Evolutionary conservation across 2,888 invertebrate genomes (phyloP).

Genomic region (Cephus spinipes): DNA sequence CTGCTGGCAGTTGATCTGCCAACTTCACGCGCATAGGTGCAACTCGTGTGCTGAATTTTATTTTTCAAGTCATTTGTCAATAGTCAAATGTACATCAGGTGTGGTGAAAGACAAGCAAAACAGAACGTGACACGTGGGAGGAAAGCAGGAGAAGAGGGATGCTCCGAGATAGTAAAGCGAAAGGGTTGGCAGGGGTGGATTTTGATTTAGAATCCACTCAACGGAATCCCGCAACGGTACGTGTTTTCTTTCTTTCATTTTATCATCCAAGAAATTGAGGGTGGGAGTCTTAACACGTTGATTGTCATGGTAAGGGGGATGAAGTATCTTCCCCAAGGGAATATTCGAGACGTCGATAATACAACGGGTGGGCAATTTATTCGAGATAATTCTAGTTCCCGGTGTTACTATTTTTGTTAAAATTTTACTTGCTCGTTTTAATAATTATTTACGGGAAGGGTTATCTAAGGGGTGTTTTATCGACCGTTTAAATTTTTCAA

Average conservation of each 20-base stretch:
- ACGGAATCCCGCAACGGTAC: slow-evolving; percentile 37
- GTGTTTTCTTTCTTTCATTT: neutral
- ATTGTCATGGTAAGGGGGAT: neutral
- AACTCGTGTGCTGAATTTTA: neutral
- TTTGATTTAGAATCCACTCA: slow-evolving; percentile 23
- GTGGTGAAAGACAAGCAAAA: neutral
- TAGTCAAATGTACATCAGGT: neutral
- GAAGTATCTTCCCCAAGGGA: neutral
- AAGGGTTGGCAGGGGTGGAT: neutral
- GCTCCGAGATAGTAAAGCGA: neutral
- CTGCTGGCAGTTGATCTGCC: too few relatives aligned
- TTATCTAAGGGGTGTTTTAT: neutral
- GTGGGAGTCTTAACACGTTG: neutral
- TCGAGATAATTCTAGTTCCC: neutral
- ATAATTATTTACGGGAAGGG: neutral
- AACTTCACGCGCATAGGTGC: neutral
- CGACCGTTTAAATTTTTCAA: neutral
- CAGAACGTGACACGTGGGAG: neutral
- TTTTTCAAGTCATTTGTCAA: neutral
- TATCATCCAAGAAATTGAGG: neutral
- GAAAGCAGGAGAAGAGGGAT: neutral
- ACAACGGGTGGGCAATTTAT: neutral
- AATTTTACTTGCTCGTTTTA: neutral
- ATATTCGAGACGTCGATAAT: neutral
- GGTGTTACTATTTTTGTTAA: neutral